These are phyloP conservation scores for Ianthella basta DNA, from an alignment of 37 sponge, comb jelly and placozoan species.

Conservation along the genomic window DNA sequence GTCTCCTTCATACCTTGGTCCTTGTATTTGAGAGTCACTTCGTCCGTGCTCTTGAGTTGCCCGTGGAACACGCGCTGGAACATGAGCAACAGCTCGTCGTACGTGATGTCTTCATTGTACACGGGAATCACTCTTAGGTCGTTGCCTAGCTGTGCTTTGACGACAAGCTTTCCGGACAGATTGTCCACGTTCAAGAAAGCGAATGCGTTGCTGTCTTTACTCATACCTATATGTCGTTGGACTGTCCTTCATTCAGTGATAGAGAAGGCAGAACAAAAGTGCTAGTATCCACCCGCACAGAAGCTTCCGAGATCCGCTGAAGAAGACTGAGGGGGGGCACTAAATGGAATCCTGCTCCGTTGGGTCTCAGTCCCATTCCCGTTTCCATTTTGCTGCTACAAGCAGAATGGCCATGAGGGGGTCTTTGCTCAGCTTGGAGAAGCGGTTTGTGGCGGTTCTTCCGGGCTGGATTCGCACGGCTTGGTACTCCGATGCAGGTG, in stretches of 20 bases:
- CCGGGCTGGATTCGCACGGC: not conserved
- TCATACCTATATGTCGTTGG: not conserved
- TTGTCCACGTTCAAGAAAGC: slow-evolving; percentile 64
- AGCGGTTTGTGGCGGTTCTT: not conserved
- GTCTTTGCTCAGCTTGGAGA: not conserved
- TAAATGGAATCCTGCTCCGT: not conserved
- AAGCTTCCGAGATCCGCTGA: no score
- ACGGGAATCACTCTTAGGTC: slow-evolving; percentile 84
- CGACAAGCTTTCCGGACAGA: slow-evolving; percentile 78
- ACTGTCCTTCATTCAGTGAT: no score
- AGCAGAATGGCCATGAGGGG: not conserved
- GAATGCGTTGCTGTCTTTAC: slow-evolving; percentile 15
- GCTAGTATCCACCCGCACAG: no score
- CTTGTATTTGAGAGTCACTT: slow-evolving; percentile 84
- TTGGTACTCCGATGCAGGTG: slow-evolving; percentile 29
- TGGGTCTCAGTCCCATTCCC: not conserved
- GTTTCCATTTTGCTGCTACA: not conserved
- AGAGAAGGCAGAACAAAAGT: no score
- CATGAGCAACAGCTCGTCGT: slow-evolving; percentile 95
- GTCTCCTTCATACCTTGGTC: slow-evolving; percentile 84
- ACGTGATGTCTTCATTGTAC: slow-evolving; percentile 94
- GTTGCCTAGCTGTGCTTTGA: slow-evolving; percentile 87
- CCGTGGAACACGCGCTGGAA: slow-evolving; percentile 85
- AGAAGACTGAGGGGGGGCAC: no score
- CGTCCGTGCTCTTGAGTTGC: slow-evolving; percentile 73